These are phyloP conservation scores for Pygoscelis adeliae DNA, from an alignment of 2,113 vertebrate genomes.

Conservation along the genomic window DNA sequence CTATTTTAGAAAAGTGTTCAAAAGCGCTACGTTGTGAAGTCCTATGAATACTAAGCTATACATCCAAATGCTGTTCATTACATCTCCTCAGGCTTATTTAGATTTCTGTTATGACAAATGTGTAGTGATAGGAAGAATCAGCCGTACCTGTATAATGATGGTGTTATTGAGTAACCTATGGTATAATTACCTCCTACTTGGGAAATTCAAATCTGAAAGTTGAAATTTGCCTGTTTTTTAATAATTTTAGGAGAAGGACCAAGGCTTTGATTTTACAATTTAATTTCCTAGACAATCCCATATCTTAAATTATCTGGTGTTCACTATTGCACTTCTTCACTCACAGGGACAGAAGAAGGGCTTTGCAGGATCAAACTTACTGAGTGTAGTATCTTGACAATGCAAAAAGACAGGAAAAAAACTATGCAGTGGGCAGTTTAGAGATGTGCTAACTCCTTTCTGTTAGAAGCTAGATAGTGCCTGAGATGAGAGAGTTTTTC, in stretches of 20 bases:
- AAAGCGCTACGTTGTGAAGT: conserved; percentile 26
- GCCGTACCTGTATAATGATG: background rate
- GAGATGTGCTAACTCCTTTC: background rate
- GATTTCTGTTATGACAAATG: background rate
- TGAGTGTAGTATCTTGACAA: background rate
- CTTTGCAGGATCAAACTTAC: background rate
- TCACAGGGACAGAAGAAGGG: background rate
- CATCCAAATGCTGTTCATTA: background rate
- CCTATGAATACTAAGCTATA: background rate
- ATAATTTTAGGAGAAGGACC: background rate
- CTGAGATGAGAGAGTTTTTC: background rate
- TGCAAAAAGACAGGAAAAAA: background rate
- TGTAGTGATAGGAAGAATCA: background rate
- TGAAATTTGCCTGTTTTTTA: background rate
- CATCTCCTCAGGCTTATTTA: background rate
- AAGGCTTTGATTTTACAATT: background rate
- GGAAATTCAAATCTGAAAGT: background rate
- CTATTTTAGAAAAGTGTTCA: conserved; percentile 4
- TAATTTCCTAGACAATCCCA: background rate
- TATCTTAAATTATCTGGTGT: background rate
- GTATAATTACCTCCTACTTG: background rate
- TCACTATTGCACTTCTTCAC: background rate
- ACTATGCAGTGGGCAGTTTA: background rate
- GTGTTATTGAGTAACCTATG: background rate
- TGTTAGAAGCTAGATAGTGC: background rate